Percentiles rank a stretch among this genome's conserved stretches.
phyloP scores from a whole-genome alignment of 2,113 vertebrate genomes.

The Tachysurus fulvidraco region DNA sequence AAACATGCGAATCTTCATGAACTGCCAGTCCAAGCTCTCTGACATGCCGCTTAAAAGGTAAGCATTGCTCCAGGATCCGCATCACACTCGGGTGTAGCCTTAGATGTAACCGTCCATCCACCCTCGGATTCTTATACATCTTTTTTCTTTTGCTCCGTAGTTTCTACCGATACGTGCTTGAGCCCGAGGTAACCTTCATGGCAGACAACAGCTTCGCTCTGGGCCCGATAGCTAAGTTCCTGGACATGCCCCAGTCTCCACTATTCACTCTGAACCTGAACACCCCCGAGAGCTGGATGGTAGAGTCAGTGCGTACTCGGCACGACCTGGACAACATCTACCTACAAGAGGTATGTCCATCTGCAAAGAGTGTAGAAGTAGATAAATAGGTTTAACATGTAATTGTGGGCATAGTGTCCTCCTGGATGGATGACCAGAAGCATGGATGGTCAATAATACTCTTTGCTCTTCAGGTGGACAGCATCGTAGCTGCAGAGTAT shows the following conservation, averaged over 20 bases:
- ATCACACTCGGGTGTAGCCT: not conserved
- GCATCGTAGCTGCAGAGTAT: conserved; percentile 87
- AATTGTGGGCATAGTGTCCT: not conserved
- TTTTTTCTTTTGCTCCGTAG: conserved; percentile 68
- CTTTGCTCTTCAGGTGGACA: conserved; percentile 81
- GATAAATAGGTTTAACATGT: not conserved
- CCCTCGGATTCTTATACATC: not conserved
- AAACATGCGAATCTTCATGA: conserved; percentile 95
- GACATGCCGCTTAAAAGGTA: conserved; percentile 98
- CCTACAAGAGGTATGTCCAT: conserved; percentile 83
- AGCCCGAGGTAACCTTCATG: conserved; percentile 87
- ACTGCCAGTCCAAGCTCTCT: conserved; percentile 96
- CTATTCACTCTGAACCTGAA: conserved; percentile 94
- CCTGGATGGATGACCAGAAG: not conserved
- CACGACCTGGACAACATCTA: conserved; percentile 99
- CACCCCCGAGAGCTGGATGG: conserved; percentile 98
- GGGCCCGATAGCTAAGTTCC: conserved; percentile 90
- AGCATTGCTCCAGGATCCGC: conserved; percentile 42
- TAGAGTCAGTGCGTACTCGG: conserved; percentile 90
- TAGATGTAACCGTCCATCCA: not conserved
- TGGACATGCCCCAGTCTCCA: conserved; percentile 96
- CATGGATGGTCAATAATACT: not conserved
- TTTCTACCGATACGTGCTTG: conserved; percentile 93
- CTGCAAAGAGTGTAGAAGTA: not conserved
- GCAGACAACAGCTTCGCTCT: conserved; percentile 80